Conservation (phyloP, 2,797 vertebrate genomes). For the Yasuhikotakia modesta region DNA sequence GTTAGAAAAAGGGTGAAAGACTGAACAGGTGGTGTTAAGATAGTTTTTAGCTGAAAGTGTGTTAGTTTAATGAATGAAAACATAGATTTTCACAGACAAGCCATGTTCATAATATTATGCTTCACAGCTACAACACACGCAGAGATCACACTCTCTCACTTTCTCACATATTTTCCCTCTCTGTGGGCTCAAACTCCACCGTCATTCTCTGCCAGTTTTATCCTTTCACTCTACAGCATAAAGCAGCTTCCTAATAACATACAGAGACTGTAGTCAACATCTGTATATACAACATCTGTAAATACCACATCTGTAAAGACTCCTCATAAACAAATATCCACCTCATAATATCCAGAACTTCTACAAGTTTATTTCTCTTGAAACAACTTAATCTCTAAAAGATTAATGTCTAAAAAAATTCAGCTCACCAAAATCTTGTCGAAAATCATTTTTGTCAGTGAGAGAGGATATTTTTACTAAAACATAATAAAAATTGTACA, state of each 20-base stretch:
- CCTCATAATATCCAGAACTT: not conserved
- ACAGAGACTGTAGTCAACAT: slow-evolving; percentile 38
- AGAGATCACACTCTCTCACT: not conserved
- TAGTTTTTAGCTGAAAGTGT: slow-evolving; percentile 42
- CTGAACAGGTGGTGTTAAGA: slow-evolving; percentile 37
- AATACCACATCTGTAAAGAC: too few species aligned
- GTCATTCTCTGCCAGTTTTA: slow-evolving; percentile 29
- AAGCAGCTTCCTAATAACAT: slow-evolving; percentile 39
- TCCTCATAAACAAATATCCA: not conserved
- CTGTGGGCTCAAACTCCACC: slow-evolving; percentile 23
- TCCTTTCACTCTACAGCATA: slow-evolving; percentile 27
- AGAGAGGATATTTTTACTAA: not conserved
- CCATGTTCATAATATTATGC: slow-evolving; percentile 33
- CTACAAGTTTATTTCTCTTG: not conserved
- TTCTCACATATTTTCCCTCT: slow-evolving; percentile 18
- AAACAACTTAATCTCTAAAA: not conserved
- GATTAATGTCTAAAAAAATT: too few species aligned
- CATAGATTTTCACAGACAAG: slow-evolving; percentile 36
- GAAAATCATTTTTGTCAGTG: not conserved
- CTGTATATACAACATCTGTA: slow-evolving; percentile 30
- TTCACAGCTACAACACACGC: slow-evolving; percentile 34
- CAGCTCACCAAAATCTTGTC: not conserved
- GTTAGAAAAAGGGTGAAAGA: slow-evolving; percentile 10
- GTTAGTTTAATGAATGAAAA: slow-evolving; percentile 56
- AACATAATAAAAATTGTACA: too few species aligned